Evolutionary conservation across 2,113 vertebrate genomes (phyloP).

Genomic region (Alosa alosa): DNA sequence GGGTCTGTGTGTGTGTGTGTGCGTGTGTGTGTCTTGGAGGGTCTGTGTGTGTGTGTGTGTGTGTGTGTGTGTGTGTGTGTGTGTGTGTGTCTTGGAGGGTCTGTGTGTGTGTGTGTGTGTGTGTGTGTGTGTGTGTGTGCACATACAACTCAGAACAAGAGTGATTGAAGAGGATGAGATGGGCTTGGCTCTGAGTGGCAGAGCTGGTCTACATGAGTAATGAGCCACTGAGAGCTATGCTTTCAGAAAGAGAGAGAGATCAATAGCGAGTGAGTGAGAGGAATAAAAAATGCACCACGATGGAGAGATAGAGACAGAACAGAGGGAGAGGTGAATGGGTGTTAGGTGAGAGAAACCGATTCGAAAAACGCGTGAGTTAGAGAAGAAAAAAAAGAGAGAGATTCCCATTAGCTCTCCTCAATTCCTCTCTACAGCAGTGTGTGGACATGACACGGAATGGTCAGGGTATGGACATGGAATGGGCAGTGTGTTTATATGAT

Average conservation of each 20-base stretch:
- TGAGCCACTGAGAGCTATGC: background rate
- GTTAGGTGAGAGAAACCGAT: background rate
- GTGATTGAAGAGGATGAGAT: background rate
- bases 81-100: background rate
- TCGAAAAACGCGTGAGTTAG: background rate
- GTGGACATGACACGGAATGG: background rate
- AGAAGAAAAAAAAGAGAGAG: background rate
- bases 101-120: background rate
- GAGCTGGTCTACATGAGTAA: background rate
- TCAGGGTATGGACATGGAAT: too few species aligned
- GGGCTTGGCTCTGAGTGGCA: background rate
- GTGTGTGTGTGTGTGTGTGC: background rate
- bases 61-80: background rate
- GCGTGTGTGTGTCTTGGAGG: background rate
- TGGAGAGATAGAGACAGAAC: background rate
- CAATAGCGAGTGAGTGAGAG: background rate
- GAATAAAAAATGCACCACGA: background rate
- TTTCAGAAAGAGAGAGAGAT: background rate
- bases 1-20: background rate
- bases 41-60: background rate
- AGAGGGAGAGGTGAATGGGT: background rate
- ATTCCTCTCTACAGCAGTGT: conserved; percentile 20
- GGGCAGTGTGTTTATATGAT: too few species aligned
- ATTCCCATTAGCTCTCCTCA: conserved; percentile 20
- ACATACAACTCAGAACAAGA: background rate